These are phyloP conservation scores for Embidobia sp. DNA, from an alignment of 2,888 invertebrate species.

Conservation along the genomic window DNA sequence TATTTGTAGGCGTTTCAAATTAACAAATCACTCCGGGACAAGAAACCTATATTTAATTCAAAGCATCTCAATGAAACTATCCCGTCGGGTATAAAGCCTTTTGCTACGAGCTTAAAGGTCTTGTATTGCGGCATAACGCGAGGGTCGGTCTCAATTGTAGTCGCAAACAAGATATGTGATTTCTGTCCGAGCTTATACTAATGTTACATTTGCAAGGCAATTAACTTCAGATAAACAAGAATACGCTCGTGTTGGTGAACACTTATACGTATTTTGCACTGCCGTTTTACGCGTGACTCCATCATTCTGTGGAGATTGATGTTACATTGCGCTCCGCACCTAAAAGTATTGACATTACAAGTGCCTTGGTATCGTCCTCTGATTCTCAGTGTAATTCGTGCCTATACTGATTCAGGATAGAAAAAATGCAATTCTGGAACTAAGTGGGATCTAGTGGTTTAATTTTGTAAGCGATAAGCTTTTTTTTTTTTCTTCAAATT, in stretches of 20 bases:
- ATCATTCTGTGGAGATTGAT: constrained; percentile 6
- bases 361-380: too few relatives aligned
- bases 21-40: not conserved
- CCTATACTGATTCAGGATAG: too few relatives aligned
- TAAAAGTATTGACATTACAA: too few relatives aligned
- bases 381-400: too few relatives aligned
- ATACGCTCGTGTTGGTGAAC: constrained; percentile 68
- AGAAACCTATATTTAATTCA: constrained; percentile 10
- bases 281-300: constrained; percentile 8
- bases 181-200: constrained; percentile 68
- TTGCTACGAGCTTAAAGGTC: too few relatives aligned
- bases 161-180: constrained; percentile 62
- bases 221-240: constrained; percentile 73
- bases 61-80: not conserved
- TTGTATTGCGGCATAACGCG: not conserved
- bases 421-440: too few relatives aligned
- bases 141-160: constrained; percentile 21
- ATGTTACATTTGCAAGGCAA: constrained; percentile 77
- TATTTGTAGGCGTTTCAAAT: not conserved
- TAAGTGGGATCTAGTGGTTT: too few relatives aligned
- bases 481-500: too few relatives aligned
- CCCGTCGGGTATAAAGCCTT: not conserved
- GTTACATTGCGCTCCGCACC: too few relatives aligned
- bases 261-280: constrained; percentile 60
- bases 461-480: too few relatives aligned